Base-by-base conservation (phyloP, 2,113 vertebrate genomes). In the Coptodon bakossiorum region DNA sequence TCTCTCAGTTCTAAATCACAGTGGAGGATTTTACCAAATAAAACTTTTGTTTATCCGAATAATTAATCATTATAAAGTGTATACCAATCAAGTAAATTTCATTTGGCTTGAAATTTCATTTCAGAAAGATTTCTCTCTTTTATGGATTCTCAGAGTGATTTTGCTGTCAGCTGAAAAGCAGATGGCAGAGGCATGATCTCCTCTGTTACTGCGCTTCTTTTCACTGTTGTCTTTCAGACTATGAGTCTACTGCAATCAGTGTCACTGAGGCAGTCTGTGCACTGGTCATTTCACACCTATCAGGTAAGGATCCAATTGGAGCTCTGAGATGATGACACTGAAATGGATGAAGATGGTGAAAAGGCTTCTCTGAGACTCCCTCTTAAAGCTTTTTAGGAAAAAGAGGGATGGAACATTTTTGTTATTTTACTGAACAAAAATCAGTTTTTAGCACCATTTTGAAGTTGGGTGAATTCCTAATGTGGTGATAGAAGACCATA, bases 201-300 rank as follows among this genome's bases (percentile, higher is more conserved):
- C 71, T 80, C 45, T 5, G 7, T 82, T 48, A 79, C 86, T 85
- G 81, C 83, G 76, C 34, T 73, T 85, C 79, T 83, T 82, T 71
- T 68, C 83, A 76, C 50, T 9, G 68, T 36, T 89, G 54, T 87
- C 84, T 36, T 80, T 29, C 50, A 84, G 78, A 52, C 27, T 81
- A 53, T 45, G 40, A n/a, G 81, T 87, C 87, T 50, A 54, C 81
- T 52, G 89, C 87, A 91, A 92, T 93, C 91, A 94, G 85, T 27
- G 57, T 80, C 63, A 80, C 80, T 19, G 81, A 87, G 89, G 63
- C 84, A 85, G 84, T 50, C 43, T 81, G 76, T 1, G 7, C 90
- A 89, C 86, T 81, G 86, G 93, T 86, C 88, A 92, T 94, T 88
- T 95, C 92, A 91, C 89, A 94, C 82, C 68, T 78, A 48, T 66